Evolutionary conservation across 1,140 invertebrate genomes (phyloP).

Genomic region (Calycopis cecrops): DNA sequence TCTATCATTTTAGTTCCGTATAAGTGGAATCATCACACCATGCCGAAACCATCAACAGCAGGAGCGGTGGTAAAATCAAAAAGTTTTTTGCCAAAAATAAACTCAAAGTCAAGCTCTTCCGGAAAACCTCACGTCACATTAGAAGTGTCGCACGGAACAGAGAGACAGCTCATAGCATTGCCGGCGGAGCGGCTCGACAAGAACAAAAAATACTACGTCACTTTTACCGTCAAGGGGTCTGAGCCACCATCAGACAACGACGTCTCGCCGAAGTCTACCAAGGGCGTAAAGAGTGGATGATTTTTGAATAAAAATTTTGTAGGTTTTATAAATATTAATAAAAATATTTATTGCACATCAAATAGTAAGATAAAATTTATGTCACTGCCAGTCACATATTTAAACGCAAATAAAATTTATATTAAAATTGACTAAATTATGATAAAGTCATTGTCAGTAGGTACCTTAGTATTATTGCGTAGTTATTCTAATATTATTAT

Average conservation of each 20-base stretch:
- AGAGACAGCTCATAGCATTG: slow-evolving; percentile 88
- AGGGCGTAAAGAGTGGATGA: slow-evolving; percentile 41
- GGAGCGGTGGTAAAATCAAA: slow-evolving; percentile 49
- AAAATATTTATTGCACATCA: too few species aligned
- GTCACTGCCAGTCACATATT: too few species aligned
- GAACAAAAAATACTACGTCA: slow-evolving; percentile 92
- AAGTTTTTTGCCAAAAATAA: slow-evolving; percentile 78
- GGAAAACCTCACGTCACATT: slow-evolving; percentile 78
- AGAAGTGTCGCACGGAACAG: slow-evolving; percentile 86
- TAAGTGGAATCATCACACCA: slow-evolving; percentile 83
- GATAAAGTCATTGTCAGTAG: too few species aligned
- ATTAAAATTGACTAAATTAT: too few species aligned
- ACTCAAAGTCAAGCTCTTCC: slow-evolving; percentile 63
- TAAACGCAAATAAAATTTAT: too few species aligned
- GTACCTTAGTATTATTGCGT: too few species aligned
- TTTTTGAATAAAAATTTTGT: not conserved
- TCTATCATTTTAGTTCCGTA: slow-evolving; percentile 77
- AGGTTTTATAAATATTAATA: too few species aligned
- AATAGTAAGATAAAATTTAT: too few species aligned
- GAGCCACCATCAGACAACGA: slow-evolving; percentile 69
- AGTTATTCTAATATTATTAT: too few species aligned
- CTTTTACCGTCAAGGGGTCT: slow-evolving; percentile 88
- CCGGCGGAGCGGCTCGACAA: slow-evolving; percentile 89
- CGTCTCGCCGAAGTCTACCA: slow-evolving; percentile 38
- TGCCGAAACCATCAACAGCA: slow-evolving; percentile 78